These are phyloP conservation scores for Harmothoe impar DNA, from an alignment of 2,888 invertebrate species.

Conservation along the genomic window DNA sequence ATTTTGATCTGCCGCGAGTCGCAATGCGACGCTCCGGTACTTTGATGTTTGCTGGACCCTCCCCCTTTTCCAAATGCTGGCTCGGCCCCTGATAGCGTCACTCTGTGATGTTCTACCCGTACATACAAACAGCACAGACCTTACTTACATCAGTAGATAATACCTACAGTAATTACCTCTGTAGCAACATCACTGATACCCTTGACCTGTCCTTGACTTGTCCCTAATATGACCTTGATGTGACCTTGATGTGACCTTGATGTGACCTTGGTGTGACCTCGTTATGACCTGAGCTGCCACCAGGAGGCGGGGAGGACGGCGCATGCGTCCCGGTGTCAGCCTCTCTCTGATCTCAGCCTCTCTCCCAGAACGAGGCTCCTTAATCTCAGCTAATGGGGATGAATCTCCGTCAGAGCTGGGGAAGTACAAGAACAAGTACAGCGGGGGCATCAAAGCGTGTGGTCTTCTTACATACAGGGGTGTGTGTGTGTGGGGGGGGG, in stretches of 20 bases:
- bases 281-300: background rate
- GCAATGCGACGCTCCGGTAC: no score
- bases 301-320: background rate
- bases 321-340: background rate
- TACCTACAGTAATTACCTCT: no score
- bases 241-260: background rate
- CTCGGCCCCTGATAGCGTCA: no score
- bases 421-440: background rate
- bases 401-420: background rate
- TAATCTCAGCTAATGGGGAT: background rate
- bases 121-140: no score
- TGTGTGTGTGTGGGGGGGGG: background rate
- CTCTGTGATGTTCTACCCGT: no score
- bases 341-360: background rate
- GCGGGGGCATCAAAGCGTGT: background rate
- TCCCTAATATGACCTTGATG: background rate
- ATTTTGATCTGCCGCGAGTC: no score
- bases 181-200: no score
- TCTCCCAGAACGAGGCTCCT: background rate
- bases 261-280: background rate
- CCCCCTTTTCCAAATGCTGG: no score
- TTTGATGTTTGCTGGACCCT: no score
- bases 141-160: no score
- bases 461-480: background rate
- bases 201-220: background rate